These are phyloP conservation scores for Marcusenius ussheri DNA, from an alignment of 2,113 vertebrate species.

Conservation along the genomic window DNA sequence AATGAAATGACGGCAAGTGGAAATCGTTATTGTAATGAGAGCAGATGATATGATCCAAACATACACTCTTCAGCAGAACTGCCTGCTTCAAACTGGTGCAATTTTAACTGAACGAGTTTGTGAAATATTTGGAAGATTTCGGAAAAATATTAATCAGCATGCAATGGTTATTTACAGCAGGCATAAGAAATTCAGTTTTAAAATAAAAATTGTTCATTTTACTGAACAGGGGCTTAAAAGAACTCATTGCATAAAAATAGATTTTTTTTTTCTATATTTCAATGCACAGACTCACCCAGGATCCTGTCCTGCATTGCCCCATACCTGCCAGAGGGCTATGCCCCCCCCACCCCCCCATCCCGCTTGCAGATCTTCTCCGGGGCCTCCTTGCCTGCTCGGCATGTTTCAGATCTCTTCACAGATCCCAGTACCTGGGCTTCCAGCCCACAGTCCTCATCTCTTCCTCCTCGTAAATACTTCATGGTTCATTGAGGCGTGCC, in stretches of 20 bases:
- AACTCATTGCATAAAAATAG: not conserved
- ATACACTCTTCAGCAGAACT: not conserved
- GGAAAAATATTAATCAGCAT: not conserved
- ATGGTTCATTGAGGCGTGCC: not conserved
- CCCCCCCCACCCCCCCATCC: not conserved
- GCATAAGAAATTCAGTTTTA: not conserved
- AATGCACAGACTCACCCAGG: not conserved
- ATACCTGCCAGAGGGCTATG: not conserved
- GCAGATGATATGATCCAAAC: not conserved
- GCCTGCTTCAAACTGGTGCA: not conserved
- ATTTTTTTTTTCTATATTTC: not conserved
- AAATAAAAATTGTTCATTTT: not conserved
- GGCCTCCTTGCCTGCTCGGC: not conserved
- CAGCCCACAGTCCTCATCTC: not conserved
- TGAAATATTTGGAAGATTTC: not conserved
- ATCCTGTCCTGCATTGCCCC: not conserved
- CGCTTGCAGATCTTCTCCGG: not conserved
- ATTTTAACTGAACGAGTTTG: not conserved
- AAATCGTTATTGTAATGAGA: not conserved
- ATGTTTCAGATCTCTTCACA: not conserved
- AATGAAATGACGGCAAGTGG: not conserved
- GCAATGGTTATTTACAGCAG: not conserved
- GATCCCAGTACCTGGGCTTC: not conserved
- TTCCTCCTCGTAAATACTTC: not conserved
- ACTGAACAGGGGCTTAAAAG: not conserved